Conservation (phyloP, 2,797 vertebrate genomes). For the Danio tinwini region DNA sequence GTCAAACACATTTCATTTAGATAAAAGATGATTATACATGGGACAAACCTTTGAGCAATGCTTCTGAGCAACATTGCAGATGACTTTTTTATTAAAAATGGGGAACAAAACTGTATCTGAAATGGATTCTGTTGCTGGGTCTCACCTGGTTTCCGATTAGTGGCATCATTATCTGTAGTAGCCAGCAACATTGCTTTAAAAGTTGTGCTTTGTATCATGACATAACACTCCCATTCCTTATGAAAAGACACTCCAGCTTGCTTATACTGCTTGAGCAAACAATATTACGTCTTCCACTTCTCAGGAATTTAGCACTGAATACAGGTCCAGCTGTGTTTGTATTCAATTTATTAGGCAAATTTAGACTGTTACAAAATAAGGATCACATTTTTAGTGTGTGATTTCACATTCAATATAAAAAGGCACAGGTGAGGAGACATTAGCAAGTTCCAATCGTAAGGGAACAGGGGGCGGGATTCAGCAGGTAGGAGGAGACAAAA, state of each 20-base stretch:
- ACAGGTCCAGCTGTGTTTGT: background rate
- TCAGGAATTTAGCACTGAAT: conserved; percentile 43
- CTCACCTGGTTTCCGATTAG: too few relatives aligned
- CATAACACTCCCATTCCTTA: conserved; percentile 38
- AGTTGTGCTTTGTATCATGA: too few relatives aligned
- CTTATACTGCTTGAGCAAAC: background rate
- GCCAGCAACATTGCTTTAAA: too few relatives aligned
- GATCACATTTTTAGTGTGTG: background rate
- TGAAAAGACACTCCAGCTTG: conserved; percentile 60
- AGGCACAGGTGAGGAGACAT: background rate
- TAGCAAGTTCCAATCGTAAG: background rate
- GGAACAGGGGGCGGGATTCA: background rate
- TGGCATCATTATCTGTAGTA: too few relatives aligned
- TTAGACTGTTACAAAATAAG: conserved; percentile 30
- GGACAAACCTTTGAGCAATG: too few relatives aligned
- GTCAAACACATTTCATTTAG: conserved; percentile 31
- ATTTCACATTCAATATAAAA: background rate
- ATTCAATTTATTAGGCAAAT: background rate
- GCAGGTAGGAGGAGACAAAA: conserved; percentile 35
- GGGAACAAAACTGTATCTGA: too few relatives aligned
- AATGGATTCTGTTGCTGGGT: too few relatives aligned
- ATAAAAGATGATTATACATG: too few relatives aligned
- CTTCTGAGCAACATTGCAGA: too few relatives aligned
- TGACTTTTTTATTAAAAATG: too few relatives aligned
- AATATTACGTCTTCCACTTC: conserved; percentile 58